A percentile compares a stretch with the other conserved stretches of the same genome.
phyloP scores from a whole-genome alignment of 2,888 invertebrate genomes.

The Athalia rosae region DNA sequence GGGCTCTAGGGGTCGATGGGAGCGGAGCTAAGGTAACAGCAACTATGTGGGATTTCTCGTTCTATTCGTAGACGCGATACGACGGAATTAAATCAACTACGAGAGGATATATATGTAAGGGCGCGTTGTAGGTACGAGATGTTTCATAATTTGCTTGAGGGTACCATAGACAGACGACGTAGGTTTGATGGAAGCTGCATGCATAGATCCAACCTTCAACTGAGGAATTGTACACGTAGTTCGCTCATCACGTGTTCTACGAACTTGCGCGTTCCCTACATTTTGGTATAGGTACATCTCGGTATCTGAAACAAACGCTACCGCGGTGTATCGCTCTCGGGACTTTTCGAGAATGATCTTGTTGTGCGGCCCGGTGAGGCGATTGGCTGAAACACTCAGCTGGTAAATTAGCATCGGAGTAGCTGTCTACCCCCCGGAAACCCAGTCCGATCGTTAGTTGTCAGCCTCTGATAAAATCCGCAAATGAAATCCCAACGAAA shows the following conservation, averaged over 20 bases:
- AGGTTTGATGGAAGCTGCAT: neutral
- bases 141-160: constrained; percentile 36
- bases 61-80: constrained; percentile 9
- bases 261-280: constrained; percentile 11
- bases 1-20: neutral
- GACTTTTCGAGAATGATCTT: constrained; percentile 10
- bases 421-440: neutral
- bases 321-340: constrained; percentile 1
- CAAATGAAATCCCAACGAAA: constrained; percentile 36
- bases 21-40: constrained; percentile 7
- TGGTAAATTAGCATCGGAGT: constrained; percentile 18
- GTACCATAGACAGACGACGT: neutral
- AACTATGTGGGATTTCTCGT: constrained; percentile 19
- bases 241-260: neutral
- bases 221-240: neutral
- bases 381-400: constrained; percentile 11
- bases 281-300: too few relatives aligned
- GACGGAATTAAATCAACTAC: constrained; percentile 14
- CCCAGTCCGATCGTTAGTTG: constrained; percentile 12
- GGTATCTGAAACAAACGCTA: neutral
- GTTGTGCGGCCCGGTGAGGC: constrained; percentile 6
- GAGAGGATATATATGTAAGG: constrained; percentile 11
- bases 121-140: constrained; percentile 8
- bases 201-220: constrained; percentile 4
- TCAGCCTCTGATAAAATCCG: neutral